Base-by-base conservation (phyloP, 2,888 invertebrate species). In the Stenoptilia bipunctidactyla region DNA sequence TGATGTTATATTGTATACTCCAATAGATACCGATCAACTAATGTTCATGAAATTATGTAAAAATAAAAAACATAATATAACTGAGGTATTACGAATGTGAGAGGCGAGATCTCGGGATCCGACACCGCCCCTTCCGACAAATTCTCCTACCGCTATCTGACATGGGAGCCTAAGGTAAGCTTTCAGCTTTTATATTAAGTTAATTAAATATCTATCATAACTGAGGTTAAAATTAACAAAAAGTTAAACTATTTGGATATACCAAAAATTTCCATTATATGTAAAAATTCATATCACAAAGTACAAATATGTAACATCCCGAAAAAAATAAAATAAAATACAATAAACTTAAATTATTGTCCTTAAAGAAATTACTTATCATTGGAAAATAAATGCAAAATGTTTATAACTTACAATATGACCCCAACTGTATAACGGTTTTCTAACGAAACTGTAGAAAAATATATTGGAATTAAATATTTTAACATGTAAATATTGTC, bases 61-160 rank as follows among this genome's bases (percentile, higher is more conserved):
- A 75, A 72, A 76, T 66, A 71, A 56, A 64, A 73, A 70, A 76
- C 70, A 79, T 72, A 77, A 72, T 72, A 75, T 71, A 69, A 62
- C 58, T 79, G 80, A 80, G 80, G 80, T 80, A 80, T 61, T 74
- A 73, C 56, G 48, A 63, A 66, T 61, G 52, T n/a, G 37, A 56
- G 77, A 79, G 77, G 75, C 76, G 75, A 61, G 61, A 61, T 61
- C 62, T 61, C 46, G 55, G 53, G 46, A 45, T 55, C 49, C 56
- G 30, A n/a, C n/a, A 30, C 30, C 30, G 9, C 5, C 5, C 8
- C 20, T 30, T 8, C 9, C 3, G 30, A 30, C 12, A 30, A 30
- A 10, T n/a, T 30, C 4, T n/a, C 12, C 30, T 30, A 30, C 12
- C n/a, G n/a, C n/a, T n/a, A 30, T 35, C 35, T 13, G 14, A 14